Evolutionary conservation across 92 coral and sea anemone species (phyloP), one percentile per base, ranked within the genome.

Genomic region (Actinostola sp.): DNA sequence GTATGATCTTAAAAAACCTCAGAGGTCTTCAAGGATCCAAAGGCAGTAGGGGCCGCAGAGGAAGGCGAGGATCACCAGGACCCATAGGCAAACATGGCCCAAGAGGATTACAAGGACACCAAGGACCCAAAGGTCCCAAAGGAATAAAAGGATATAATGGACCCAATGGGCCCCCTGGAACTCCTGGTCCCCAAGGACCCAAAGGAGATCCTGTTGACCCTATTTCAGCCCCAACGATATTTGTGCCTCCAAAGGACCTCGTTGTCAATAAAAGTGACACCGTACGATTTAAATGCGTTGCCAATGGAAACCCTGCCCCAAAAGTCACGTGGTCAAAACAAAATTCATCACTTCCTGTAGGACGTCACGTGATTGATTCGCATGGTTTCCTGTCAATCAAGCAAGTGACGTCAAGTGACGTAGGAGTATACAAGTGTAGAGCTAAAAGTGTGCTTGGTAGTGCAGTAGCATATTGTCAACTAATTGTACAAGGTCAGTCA

Each of bases 301-400:
- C 48, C 33, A 66, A 77, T 63, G 93, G 93, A 36, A 88, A 69
- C 28, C 93, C 93, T 13, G 32, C 56, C n/a, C 91, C 91, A 26
- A 71, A 49, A 44, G 71, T 86, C 93, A 88, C 86, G 70, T 88
- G 93, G 93, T 77, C 71, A 21, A 88, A 59, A 38, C 25, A 17
- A 12, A 82, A 77, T 11, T 28, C 49, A 33, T 48, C 64, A 23
- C 89, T 65, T 65, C 59, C 64, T 55, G 45, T 31, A 25, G 80
- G 31, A 20, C 68, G 77, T 32, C 76, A 75, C 16, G 65, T 54
- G n/a, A 21, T 58, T 15, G 61, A 48, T 38, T 52, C 67, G 39
- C 67, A 72, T 65, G 87, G 87, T 2, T 46, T 53, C n/a, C 49
- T 86, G 30, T 50, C 72, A 45, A 81, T 86, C 24, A 55, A 34